Percentiles rank a stretch among this genome's conserved stretches.
Evolutionary conservation across 92 coral and sea anemone species (phyloP).

Genomic region (Paragorgia papillata): DNA sequence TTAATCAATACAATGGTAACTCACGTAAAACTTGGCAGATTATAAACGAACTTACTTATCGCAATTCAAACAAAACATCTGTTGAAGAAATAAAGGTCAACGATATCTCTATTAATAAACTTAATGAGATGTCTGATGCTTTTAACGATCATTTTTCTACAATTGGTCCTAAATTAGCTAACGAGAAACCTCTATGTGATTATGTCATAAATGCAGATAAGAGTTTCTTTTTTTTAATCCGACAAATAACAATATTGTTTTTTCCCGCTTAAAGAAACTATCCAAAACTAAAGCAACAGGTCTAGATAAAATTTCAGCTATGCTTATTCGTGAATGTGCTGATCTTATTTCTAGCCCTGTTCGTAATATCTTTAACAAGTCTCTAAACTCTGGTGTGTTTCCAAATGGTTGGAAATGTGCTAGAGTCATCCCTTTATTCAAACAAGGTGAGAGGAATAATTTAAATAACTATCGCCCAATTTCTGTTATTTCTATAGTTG

Average conservation of each 20-base stretch:
- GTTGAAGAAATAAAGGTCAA: conserved; percentile 29
- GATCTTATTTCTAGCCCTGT: conserved; percentile 47
- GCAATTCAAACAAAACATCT: conserved; percentile 40
- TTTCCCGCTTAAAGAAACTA: conserved; percentile 48
- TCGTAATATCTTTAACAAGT: background rate
- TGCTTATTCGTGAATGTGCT: conserved; percentile 48
- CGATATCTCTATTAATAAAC: conserved; percentile 10
- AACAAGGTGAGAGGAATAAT: conserved; percentile 6
- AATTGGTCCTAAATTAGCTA: conserved; percentile 54
- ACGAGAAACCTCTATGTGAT: conserved; percentile 33
- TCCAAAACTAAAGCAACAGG: conserved; percentile 67
- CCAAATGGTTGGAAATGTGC: conserved; percentile 29
- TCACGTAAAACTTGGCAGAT: conserved; percentile 60
- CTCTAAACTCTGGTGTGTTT: background rate
- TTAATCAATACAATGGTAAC: conserved; percentile 29
- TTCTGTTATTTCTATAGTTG: conserved; percentile 3
- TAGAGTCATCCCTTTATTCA: conserved; percentile 8
- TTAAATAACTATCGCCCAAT: conserved; percentile 17
- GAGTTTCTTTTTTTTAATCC: conserved; percentile 48
- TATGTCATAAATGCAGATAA: conserved; percentile 43
- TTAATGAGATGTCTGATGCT: conserved; percentile 43
- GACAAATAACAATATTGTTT: conserved; percentile 51
- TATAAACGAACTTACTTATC: conserved; percentile 59
- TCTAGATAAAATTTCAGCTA: conserved; percentile 63
- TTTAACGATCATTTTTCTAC: conserved; percentile 56